Percentiles rank a stretch among this genome's conserved stretches.
Evolutionary conservation across 2,797 vertebrate species (phyloP).

Genomic region (Orestias chungarensis): DNA sequence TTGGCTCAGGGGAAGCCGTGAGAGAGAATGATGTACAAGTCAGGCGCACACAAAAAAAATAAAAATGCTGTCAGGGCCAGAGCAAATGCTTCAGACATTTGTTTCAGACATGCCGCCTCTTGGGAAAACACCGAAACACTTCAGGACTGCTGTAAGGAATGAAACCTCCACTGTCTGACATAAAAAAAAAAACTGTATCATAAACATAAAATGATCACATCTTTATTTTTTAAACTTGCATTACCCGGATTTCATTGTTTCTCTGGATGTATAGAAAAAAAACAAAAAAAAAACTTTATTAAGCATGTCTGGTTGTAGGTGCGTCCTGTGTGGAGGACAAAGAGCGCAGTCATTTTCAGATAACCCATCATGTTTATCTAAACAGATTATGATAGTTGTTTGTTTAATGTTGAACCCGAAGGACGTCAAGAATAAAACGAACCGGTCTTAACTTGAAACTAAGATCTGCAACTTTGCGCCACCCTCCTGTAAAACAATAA

Average conservation of each 20-base stretch:
- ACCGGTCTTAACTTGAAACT: constrained; percentile 24
- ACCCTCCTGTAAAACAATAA: constrained; percentile 23
- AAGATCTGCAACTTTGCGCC: constrained; percentile 42
- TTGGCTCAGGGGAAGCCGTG: not conserved
- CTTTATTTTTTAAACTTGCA: constrained; percentile 12
- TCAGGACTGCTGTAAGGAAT: not conserved
- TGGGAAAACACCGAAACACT: not conserved
- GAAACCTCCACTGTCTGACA: not conserved
- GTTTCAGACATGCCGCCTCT: not conserved
- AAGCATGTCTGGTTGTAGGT: constrained; percentile 15
- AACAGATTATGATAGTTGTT: constrained; percentile 12
- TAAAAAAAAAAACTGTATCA: no score
- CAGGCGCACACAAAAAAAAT: not conserved
- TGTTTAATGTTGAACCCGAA: constrained; percentile 8
- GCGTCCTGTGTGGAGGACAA: constrained; percentile 38
- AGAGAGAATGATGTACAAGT: not conserved
- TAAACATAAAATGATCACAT: not conserved
- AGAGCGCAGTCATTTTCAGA: constrained; percentile 26
- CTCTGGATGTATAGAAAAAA: constrained; percentile 8
- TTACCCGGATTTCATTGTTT: constrained; percentile 19
- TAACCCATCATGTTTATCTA: not conserved
- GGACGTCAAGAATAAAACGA: constrained; percentile 17
- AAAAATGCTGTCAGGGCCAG: not conserved
- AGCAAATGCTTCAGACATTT: not conserved
- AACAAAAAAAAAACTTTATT: no score